phyloP scores from a whole-genome alignment of 2,113 vertebrate species.

The Hippolais icterina region DNA sequence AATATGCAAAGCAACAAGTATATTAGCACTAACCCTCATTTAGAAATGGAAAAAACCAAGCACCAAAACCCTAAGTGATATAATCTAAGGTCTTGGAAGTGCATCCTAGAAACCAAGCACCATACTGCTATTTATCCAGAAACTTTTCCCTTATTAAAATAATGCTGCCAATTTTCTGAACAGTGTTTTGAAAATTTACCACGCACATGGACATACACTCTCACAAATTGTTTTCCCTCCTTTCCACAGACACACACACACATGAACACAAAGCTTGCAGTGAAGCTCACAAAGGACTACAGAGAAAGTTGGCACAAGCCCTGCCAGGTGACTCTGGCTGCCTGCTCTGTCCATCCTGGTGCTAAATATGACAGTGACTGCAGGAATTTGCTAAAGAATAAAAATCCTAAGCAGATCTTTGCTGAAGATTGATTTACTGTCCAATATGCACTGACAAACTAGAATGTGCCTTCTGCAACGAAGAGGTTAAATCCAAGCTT shows the following conservation, averaged over 20 bases:
- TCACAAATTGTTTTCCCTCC: accelerated
- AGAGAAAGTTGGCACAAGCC: neutral
- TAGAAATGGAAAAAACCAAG: neutral
- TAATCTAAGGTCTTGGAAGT: neutral
- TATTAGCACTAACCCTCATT: neutral
- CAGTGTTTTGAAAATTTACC: accelerated
- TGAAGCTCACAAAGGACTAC: neutral
- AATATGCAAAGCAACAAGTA: neutral
- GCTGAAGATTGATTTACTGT: slow-evolving; percentile 7
- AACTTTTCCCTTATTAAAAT: neutral
- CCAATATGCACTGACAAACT: neutral
- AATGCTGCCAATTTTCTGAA: neutral
- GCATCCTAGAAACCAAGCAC: neutral
- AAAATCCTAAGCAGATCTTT: neutral
- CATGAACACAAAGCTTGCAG: neutral
- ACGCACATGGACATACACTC: accelerated
- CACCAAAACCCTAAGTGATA: neutral
- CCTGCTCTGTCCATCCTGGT: neutral
- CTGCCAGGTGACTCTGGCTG: neutral
- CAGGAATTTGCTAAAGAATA: neutral
- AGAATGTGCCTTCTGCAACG: neutral
- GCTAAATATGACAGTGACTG: neutral
- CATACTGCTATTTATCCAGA: neutral
- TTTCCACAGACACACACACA: neutral
- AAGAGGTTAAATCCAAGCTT: neutral